Evolutionary conservation across 2,113 vertebrate genomes (phyloP), one percentile per base, ranked within the genome.

Genomic region (Chaetura pelagica): DNA sequence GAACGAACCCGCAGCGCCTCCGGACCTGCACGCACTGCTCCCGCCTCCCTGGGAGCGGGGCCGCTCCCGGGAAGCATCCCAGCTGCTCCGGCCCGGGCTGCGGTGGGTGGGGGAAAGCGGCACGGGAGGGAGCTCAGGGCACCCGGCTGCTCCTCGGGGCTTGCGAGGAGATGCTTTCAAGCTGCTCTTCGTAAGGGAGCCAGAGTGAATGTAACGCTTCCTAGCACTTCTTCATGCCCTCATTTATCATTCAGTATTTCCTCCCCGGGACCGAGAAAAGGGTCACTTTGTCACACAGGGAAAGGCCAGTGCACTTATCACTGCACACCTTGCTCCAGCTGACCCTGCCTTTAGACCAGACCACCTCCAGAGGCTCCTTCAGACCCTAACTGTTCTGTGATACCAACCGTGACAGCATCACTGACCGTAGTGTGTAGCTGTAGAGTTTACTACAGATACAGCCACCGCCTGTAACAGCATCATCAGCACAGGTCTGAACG

Each of bases 71-170:
- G 9, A 26, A 24, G 24, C 44, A 7, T 6, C 17, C 22, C 48
- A 7, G 48, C 12, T 13, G 63, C 63, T 27, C 24, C 6, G 18
- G 10, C 4, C 9, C 2, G 18, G 12, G 54, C 46, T 15, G 59
- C 32, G 8, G 20, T 2, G 58, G 5, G 58, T 6, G 44, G 8
- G 7, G 13, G 24, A 8, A 19, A 3, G 5, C 2, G 7, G 49
- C 57, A 3, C 13, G 40, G 1, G 15, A 1, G 15, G 38, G n/a
- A 14, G 23, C 2, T 22, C 16, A 2, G 10, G 14, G 35, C 49
- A 3, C 42, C 29, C 38, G 2, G 40, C 26, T 14, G 63, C 9
- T 18, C 12, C 35, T 17, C 23, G 35, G 52, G 8, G 5, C n/a
- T n/a, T 9, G 40, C 40, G 12, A 42, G 13, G 40, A 42, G 40